Conservation (phyloP, 30 jellyfish, hydroid and myxozoan species). For the Chironex yamaguchii region DNA sequence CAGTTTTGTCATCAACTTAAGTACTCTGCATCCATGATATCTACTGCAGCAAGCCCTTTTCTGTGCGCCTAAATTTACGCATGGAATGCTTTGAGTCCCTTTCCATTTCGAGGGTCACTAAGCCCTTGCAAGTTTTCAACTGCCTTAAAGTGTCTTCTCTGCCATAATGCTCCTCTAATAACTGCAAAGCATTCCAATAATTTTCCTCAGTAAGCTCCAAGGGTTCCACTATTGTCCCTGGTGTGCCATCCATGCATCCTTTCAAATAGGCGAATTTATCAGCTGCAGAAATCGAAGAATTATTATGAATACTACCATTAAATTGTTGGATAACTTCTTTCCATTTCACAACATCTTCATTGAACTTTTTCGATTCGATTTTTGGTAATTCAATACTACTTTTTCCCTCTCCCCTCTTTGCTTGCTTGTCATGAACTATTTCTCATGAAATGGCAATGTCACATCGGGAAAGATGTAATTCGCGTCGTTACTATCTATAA, state of each 20-base stretch:
- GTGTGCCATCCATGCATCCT: not conserved
- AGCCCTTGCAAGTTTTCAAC: not conserved
- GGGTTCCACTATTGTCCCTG: not conserved
- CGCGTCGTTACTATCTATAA: no score
- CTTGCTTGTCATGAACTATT: not conserved
- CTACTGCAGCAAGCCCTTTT: not conserved
- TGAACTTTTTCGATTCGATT: no score
- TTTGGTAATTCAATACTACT: no score
- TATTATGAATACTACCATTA: no score
- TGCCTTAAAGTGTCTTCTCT: not conserved
- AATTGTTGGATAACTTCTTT: no score
- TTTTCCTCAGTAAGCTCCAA: not conserved
- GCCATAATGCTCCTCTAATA: not conserved
- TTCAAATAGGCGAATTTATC: no score
- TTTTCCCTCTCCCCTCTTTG: no score
- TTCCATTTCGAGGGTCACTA: not conserved
- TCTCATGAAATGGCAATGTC: no score
- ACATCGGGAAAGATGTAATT: no score
- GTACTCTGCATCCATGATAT: not conserved
- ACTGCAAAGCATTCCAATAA: not conserved
- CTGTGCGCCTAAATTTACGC: not conserved
- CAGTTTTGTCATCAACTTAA: no score
- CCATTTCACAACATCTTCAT: no score
- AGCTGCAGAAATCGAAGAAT: no score
- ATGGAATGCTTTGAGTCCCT: not conserved